Evolutionary conservation across 1,140 invertebrate species (phyloP).

Genomic region (Lepidotrigona ventralis): DNA sequence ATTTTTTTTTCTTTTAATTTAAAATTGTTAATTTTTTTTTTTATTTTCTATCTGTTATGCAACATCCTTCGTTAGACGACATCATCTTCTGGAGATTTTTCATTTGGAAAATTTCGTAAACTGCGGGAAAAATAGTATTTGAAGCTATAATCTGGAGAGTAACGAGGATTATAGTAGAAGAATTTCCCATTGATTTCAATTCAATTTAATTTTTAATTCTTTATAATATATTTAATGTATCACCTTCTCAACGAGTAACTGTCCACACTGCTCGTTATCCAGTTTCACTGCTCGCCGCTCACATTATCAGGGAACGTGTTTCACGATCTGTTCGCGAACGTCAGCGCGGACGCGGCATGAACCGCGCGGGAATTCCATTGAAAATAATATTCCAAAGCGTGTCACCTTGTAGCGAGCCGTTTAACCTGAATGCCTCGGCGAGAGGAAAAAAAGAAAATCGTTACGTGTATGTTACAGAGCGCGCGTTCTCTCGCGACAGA

Average conservation of each 20-base stretch:
- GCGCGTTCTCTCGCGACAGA: background rate
- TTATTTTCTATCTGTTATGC: too few species aligned
- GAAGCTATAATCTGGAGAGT: too few species aligned
- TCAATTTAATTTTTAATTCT: too few species aligned
- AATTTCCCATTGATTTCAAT: too few species aligned
- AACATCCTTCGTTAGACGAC: too few species aligned
- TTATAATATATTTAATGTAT: background rate
- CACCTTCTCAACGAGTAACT: background rate
- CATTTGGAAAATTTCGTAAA: too few species aligned
- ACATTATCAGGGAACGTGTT: background rate
- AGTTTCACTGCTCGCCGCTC: too few species aligned
- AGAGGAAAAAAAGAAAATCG: background rate
- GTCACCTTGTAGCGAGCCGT: background rate
- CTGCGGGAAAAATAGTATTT: too few species aligned
- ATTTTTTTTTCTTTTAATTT: too few species aligned
- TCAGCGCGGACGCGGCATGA: background rate
- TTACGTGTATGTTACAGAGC: background rate
- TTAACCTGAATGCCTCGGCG: background rate
- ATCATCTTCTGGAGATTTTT: too few species aligned
- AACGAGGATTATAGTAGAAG: too few species aligned
- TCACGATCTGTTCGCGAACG: background rate
- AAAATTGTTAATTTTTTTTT: too few species aligned
- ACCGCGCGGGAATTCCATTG: conserved; percentile 5
- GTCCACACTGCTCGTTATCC: background rate
- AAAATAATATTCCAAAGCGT: conserved; percentile 5